Base-by-base conservation (phyloP, 2,888 invertebrate genomes). In the Synergus umbraculus region DNA sequence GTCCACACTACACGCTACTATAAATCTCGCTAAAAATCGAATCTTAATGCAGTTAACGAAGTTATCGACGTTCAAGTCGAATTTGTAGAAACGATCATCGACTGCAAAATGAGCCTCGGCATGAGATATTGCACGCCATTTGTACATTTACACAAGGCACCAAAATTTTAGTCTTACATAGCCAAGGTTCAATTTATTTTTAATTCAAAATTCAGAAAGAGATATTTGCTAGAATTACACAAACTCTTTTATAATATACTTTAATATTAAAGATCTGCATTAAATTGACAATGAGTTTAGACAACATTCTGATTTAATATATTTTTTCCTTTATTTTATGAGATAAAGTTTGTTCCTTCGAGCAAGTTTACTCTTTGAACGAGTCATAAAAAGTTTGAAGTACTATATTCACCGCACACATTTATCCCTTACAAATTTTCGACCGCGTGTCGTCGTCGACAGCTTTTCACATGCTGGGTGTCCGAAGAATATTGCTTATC, bases 21-120 rank as follows among this genome's bases (percentile, higher is more conserved):
- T 69, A 54, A 69, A 49, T 54, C 49, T 69, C 49, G 49, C 15
- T 37, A 49, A 69, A 69, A 69, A 69, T 69, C 69, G 69, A 54
- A 69, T 9, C 69, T 54, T 49, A 69, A 60, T 60, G 9, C 49
- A 49, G n/a, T 69, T 69, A 69, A 69, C 37, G 15, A 49, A 69
- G 69, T 54, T 69, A 69, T 69, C 49, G 69, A 49, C 49, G 69
- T 54, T 69, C 15, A 13, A 69, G 49, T 69, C 37, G 49, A 69
- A 69, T 49, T 69, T 69, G 37, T 69, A 49, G 37, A 69, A 69
- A 49, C 49, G 49, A 69, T 69, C 29, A 49, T 69, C 15, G 9
- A 9, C 58, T 60, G 58, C 18, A 18, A 60, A 22, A 58, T 18
- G n/a, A 18, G 10, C 37, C 69, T 37, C 49, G 49, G 15, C 49